A percentile compares a stretch with the other conserved stretches of the same genome.
These are phyloP conservation scores for Helleia helle DNA, from an alignment of 2,888 invertebrate genomes.

Conservation along the genomic window DNA sequence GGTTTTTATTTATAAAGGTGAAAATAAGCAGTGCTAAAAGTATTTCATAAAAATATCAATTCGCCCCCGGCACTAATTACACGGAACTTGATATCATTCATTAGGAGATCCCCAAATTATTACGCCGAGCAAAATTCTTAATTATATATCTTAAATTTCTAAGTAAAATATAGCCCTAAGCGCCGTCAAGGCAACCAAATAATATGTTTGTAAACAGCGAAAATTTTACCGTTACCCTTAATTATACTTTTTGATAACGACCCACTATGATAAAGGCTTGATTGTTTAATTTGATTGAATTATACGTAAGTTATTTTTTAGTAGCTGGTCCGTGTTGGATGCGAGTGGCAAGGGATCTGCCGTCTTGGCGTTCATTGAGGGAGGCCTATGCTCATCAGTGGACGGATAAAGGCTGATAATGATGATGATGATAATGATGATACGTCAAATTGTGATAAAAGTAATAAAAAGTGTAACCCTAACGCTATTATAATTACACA, in stretches of 20 bases:
- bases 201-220: slow-evolving; percentile 69
- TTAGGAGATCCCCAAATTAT: slow-evolving; percentile 69
- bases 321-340: no score
- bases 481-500: slow-evolving; percentile 44
- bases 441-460: slow-evolving; percentile 10
- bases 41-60: slow-evolving; percentile 49
- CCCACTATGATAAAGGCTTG: slow-evolving; percentile 30
- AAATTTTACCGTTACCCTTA: slow-evolving; percentile 59
- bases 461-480: slow-evolving; percentile 11
- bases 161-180: slow-evolving; percentile 67
- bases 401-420: no score
- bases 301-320: no score
- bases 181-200: slow-evolving; percentile 60
- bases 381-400: no score
- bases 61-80: slow-evolving; percentile 64
- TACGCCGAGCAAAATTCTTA: slow-evolving; percentile 69
- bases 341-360: no score
- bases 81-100: slow-evolving; percentile 69
- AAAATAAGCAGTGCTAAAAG: neutral
- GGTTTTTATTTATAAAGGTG: no score
- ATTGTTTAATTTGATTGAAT: slow-evolving; percentile 26
- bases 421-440: no score
- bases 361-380: no score
- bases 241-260: slow-evolving; percentile 49
- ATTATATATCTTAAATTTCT: slow-evolving; percentile 74